A percentile compares a stretch with the other conserved stretches of the same genome.
phyloP scores from a whole-genome alignment of 2,888 invertebrate genomes.

The Cosmopolites sordidus region DNA sequence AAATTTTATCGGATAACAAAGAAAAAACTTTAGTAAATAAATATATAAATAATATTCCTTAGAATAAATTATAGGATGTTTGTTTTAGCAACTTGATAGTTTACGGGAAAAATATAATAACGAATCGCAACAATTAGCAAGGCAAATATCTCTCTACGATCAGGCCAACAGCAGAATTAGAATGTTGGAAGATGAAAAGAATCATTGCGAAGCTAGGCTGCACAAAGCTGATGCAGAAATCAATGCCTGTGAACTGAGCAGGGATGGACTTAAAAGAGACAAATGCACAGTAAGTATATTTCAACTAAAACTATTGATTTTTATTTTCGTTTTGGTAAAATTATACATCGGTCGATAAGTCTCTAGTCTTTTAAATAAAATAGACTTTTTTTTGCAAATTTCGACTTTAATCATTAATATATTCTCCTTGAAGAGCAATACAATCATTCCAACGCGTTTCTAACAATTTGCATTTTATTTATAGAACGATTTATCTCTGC shows the following conservation, averaged over 20 bases:
- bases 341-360: no score
- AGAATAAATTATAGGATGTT: background rate
- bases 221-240: conserved; percentile 78
- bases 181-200: conserved; percentile 71
- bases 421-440: no score
- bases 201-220: conserved; percentile 67
- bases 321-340: background rate
- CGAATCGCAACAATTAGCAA: conserved; percentile 68
- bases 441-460: no score
- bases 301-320: background rate
- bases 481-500: no score
- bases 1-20: conserved; percentile 72
- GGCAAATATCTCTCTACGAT: conserved; percentile 63
- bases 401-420: no score
- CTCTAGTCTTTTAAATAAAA: no score
- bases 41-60: background rate
- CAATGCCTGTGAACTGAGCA: conserved; percentile 64
- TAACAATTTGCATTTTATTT: no score
- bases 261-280: conserved; percentile 70
- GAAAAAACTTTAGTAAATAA: conserved; percentile 64
- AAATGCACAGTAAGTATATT: conserved; percentile 64
- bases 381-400: no score
- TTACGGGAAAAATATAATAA: conserved; percentile 70
- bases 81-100: conserved; percentile 65
- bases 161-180: conserved; percentile 62